These are phyloP conservation scores for Actenoides lindsayi DNA, from an alignment of 2,113 vertebrate species.

Conservation along the genomic window DNA sequence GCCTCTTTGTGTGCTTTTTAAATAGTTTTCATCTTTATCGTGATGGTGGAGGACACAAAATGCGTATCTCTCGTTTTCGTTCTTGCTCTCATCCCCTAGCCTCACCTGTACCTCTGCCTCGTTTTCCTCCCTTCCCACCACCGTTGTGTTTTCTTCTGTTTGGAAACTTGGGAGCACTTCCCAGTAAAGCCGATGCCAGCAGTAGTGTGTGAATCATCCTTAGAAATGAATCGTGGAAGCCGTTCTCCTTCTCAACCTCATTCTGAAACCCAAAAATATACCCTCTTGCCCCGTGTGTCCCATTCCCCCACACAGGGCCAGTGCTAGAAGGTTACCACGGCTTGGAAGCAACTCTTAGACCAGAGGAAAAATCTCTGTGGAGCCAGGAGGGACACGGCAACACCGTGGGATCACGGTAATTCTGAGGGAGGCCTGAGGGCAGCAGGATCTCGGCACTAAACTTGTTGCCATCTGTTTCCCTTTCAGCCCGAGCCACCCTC, in stretches of 20 bases:
- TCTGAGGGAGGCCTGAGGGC: neutral
- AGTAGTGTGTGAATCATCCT: neutral
- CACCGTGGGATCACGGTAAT: too few species aligned
- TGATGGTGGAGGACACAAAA: neutral
- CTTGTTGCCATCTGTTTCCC: neutral
- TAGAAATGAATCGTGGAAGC: neutral
- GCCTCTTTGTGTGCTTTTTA: neutral
- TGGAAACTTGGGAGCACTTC: neutral
- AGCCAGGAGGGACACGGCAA: neutral
- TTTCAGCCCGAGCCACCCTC: slow-evolving; percentile 82
- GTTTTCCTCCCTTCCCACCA: neutral
- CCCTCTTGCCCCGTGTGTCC: neutral
- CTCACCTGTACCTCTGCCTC: neutral
- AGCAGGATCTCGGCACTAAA: neutral
- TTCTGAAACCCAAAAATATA: neutral
- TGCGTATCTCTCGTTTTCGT: neutral
- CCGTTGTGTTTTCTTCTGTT: neutral
- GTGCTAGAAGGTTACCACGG: fast-evolving
- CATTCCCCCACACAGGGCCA: fast-evolving
- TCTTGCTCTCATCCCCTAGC: neutral
- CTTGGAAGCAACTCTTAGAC: neutral
- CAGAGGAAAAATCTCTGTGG: neutral
- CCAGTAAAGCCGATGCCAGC: neutral
- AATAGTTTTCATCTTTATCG: neutral
- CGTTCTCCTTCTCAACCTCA: neutral